These are phyloP conservation scores for Botia almorhae DNA, from an alignment of 2,797 vertebrate species.

Conservation along the genomic window DNA sequence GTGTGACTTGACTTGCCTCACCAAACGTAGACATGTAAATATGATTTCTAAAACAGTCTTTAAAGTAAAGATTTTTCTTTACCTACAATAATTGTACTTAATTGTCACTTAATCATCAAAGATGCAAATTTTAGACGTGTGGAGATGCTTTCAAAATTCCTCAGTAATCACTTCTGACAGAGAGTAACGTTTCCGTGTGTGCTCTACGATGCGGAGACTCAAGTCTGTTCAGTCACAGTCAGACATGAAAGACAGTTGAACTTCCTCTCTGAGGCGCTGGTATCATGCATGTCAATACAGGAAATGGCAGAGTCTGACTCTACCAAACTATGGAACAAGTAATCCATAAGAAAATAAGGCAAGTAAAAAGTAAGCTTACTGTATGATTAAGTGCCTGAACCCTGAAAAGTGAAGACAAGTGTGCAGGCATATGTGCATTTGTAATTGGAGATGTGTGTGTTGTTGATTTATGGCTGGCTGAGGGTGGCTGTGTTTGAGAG, in stretches of 20 bases:
- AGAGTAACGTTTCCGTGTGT: no score
- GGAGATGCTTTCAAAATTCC: no score
- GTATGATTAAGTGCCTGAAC: background rate
- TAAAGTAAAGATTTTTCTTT: no score
- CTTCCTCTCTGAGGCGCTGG: conserved; percentile 75
- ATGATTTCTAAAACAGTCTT: no score
- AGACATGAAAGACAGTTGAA: conserved; percentile 75
- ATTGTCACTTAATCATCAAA: no score
- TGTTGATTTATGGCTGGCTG: conserved; percentile 45
- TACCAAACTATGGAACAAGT: conserved; percentile 21
- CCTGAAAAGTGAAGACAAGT: conserved; percentile 10
- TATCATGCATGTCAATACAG: conserved; percentile 77
- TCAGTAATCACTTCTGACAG: no score
- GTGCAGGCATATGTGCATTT: background rate
- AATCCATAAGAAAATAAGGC: conserved; percentile 39
- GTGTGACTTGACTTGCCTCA: no score
- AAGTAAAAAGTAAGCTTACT: background rate
- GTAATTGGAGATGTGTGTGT: conserved; percentile 9
- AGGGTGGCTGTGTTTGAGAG: conserved; percentile 41
- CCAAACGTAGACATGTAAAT: no score
- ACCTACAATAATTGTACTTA: no score
- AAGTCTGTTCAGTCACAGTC: conserved; percentile 54
- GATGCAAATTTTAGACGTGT: no score
- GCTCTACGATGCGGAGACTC: conserved; percentile 36
- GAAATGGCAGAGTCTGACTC: conserved; percentile 57